These are phyloP conservation scores for Tachypleus tridentatus DNA, from an alignment of 1,140 invertebrate species.

Conservation along the genomic window DNA sequence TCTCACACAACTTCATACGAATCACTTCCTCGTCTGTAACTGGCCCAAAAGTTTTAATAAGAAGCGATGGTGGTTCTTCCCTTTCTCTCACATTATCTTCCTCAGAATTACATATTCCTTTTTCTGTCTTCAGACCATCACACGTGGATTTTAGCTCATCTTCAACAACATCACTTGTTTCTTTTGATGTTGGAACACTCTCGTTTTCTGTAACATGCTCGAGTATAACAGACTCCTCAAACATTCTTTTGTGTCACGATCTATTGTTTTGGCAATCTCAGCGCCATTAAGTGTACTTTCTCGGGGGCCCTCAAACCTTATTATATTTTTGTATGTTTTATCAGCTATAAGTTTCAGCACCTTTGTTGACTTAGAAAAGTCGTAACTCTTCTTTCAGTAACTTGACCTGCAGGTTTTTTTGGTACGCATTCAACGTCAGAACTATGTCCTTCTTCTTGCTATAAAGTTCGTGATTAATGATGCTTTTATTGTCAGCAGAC, in stretches of 20 bases:
- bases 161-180: too few relatives aligned
- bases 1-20: constrained; percentile 1
- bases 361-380: constrained; percentile 50
- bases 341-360: too few relatives aligned
- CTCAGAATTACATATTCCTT: constrained; percentile 7
- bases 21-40: constrained; percentile 7
- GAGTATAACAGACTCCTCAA: too few relatives aligned
- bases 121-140: too few relatives aligned
- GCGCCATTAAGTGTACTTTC: constrained; percentile 21
- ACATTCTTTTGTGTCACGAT: constrained; percentile 22
- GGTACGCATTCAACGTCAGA: constrained; percentile 37
- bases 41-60: too few relatives aligned
- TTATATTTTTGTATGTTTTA: too few relatives aligned
- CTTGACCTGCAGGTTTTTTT: constrained; percentile 14
- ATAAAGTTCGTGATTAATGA: constrained; percentile 49
- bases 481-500: constrained; percentile 50
- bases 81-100: too few relatives aligned
- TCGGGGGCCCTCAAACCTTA: too few relatives aligned
- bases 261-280: constrained; percentile 29
- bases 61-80: too few relatives aligned
- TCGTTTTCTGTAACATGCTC: constrained; percentile 11
- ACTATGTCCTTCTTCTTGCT: constrained; percentile 36
- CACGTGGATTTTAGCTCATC: too few relatives aligned
- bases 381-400: constrained; percentile 61
- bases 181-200: constrained; percentile 1